Conservation (phyloP, 2,113 vertebrate genomes). For the Colistium nudipinnis region DNA sequence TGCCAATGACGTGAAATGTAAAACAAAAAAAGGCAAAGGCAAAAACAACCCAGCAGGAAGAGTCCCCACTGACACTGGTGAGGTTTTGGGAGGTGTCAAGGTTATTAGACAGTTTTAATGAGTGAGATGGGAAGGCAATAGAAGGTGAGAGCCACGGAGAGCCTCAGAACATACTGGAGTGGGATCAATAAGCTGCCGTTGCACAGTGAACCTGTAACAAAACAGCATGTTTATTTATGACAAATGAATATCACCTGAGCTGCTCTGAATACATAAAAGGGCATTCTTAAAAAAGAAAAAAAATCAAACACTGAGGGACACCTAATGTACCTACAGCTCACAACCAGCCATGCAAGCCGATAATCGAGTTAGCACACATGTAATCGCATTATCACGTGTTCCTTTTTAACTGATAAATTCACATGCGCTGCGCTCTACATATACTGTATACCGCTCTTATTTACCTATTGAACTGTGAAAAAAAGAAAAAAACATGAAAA, state of each 20-base stretch:
- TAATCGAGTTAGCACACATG: constrained; percentile 64
- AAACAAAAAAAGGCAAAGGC: no score
- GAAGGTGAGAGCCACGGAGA: no score
- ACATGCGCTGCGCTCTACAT: constrained; percentile 27
- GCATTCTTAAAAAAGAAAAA: constrained; percentile 30
- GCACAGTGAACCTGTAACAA: constrained; percentile 21
- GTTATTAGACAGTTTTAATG: constrained; percentile 25
- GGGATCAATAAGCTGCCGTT: constrained; percentile 30
- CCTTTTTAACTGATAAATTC: constrained; percentile 41
- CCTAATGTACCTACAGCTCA: constrained; percentile 46
- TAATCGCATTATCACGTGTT: constrained; percentile 61
- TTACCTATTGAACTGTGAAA: constrained; percentile 21
- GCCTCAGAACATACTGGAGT: background rate
- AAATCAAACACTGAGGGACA: constrained; percentile 51
- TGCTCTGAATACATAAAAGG: constrained; percentile 44
- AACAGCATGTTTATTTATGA: constrained; percentile 46
- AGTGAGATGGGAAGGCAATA: constrained; percentile 2
- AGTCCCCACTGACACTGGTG: constrained; percentile 29
- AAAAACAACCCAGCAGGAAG: constrained; percentile 28
- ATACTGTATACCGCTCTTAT: constrained; percentile 8
- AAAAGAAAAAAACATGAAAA: background rate
- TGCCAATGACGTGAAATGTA: no score
- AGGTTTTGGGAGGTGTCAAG: background rate
- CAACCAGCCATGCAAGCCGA: constrained; percentile 56
- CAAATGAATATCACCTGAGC: constrained; percentile 39